Evolutionary conservation across 2,888 invertebrate species (phyloP).

Genomic region (Drosophila tripunctata): DNA sequence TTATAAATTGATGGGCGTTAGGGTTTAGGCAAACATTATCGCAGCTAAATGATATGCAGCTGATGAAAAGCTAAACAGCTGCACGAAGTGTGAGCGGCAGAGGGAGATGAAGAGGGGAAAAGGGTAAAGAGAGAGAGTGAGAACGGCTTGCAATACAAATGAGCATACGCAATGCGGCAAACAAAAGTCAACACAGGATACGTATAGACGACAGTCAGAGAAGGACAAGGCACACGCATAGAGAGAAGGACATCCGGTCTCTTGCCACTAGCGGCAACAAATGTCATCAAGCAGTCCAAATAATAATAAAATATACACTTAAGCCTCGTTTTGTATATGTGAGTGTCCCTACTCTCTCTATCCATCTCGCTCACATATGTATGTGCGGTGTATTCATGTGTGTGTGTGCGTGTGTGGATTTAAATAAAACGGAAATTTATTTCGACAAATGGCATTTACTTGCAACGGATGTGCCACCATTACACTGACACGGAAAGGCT

Average conservation of each 20-base stretch:
- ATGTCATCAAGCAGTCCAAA: slow-evolving; percentile 80
- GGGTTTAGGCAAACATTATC: slow-evolving; percentile 49
- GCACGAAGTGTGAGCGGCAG: neutral
- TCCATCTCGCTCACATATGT: neutral
- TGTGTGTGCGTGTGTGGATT: slow-evolving; percentile 64
- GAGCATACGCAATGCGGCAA: slow-evolving; percentile 75
- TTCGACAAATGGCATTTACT: slow-evolving; percentile 80
- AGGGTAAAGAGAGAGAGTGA: slow-evolving; percentile 9
- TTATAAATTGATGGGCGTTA: slow-evolving; percentile 29
- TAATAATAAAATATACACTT: slow-evolving; percentile 79
- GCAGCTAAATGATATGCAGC: slow-evolving; percentile 57
- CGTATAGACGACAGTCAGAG: slow-evolving; percentile 12
- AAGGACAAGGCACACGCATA: slow-evolving; percentile 23
- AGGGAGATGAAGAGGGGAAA: slow-evolving; percentile 2
- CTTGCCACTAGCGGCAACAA: slow-evolving; percentile 75
- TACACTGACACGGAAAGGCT: slow-evolving; percentile 74
- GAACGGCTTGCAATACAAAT: slow-evolving; percentile 59
- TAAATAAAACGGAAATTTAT: slow-evolving; percentile 80
- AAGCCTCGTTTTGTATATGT: slow-evolving; percentile 71
- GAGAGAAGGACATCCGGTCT: slow-evolving; percentile 69
- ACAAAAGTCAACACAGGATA: slow-evolving; percentile 67
- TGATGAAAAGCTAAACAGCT: slow-evolving; percentile 54
- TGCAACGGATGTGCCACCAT: slow-evolving; percentile 78
- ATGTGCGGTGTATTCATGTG: slow-evolving; percentile 25
- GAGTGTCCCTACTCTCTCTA: neutral